phyloP scores from a whole-genome alignment of 2,113 vertebrate genomes.

The Recurvirostra avosetta region DNA sequence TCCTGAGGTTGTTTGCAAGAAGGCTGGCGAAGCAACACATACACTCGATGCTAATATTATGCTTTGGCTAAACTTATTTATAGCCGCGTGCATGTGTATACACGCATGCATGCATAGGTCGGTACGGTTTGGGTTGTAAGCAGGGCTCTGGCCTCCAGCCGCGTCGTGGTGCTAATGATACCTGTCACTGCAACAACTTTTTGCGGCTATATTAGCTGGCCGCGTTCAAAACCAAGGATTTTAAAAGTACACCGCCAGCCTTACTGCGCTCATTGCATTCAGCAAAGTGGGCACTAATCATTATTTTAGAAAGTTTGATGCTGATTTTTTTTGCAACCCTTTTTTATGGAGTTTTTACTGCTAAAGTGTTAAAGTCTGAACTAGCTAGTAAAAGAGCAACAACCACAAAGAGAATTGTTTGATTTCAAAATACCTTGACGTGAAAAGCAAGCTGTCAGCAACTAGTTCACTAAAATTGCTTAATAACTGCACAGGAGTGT shows the following conservation, averaged over 20 bases:
- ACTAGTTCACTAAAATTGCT: not conserved
- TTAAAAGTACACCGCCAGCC: not conserved
- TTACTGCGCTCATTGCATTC: not conserved
- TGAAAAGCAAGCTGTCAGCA: not conserved
- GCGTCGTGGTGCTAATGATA: not conserved
- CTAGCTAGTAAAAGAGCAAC: not conserved
- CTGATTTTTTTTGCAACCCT: not conserved
- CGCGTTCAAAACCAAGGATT: not conserved
- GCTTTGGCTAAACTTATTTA: slow-evolving; percentile 19
- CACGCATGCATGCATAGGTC: rapidly evolving
- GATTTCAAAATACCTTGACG: not conserved
- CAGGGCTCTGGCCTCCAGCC: not conserved
- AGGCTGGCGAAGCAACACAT: not conserved
- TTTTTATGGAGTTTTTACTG: not conserved
- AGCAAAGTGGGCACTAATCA: not conserved
- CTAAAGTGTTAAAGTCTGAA: not conserved
- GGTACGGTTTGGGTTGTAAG: not conserved
- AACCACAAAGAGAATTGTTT: not conserved
- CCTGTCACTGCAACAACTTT: not conserved
- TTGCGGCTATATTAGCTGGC: not conserved
- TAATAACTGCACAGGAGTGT: not conserved
- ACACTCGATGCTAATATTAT: not conserved
- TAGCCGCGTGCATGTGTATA: not conserved
- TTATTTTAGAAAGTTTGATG: not conserved
- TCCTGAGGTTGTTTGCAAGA: not conserved